Evolutionary conservation across 2,888 invertebrate genomes (phyloP).

Genomic region (Steromphala cineraria): DNA sequence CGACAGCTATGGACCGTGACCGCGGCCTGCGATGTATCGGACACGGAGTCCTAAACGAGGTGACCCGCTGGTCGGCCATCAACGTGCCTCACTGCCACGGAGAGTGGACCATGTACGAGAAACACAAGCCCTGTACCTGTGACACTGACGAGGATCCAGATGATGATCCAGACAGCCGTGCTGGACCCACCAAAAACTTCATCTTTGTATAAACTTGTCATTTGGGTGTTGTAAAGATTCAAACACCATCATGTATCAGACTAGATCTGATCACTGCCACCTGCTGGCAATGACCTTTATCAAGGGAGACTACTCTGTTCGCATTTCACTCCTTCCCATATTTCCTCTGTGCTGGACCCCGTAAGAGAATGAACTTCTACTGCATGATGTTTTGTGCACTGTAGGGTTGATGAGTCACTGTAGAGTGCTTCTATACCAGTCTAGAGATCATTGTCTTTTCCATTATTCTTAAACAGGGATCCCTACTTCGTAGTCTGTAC

Average conservation of each 20-base stretch:
- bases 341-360: not conserved
- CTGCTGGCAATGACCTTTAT: not conserved
- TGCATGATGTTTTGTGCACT: not conserved
- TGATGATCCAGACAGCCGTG: conserved; percentile 13
- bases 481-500: not conserved
- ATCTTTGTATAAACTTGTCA: conserved; percentile 70
- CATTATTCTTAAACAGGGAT: not conserved
- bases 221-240: not conserved
- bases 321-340: conserved; percentile 10
- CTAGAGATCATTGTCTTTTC: not conserved
- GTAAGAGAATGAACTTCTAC: not conserved
- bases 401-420: not conserved
- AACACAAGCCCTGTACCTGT: conserved; percentile 72
- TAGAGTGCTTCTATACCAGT: not conserved
- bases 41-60: conserved; percentile 85
- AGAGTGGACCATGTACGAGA: conserved; percentile 84
- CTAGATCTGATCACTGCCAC: conserved; percentile 7
- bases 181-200: conserved; percentile 58
- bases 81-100: conserved; percentile 92
- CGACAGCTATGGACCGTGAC: conserved; percentile 85
- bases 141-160: conserved; percentile 54
- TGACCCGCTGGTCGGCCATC: conserved; percentile 89
- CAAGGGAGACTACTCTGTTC: conserved; percentile 3
- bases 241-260: not conserved
- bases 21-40: conserved; percentile 87